Conservation (phyloP, 2,797 vertebrate species). For the Bradypodion ventrale region DNA sequence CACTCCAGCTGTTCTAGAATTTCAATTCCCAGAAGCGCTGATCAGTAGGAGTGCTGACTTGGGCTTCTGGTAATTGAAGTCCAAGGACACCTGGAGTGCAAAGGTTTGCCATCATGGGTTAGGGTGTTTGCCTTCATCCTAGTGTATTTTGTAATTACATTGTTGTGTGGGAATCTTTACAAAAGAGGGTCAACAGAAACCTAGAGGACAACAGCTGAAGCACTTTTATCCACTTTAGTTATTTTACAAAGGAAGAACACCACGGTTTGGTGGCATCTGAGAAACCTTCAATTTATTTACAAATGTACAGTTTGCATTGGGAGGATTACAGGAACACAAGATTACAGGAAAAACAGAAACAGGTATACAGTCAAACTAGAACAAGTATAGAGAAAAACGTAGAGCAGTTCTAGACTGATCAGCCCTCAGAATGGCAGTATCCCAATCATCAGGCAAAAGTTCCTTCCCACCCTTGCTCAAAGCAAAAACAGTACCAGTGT, state of each 20-base stretch:
- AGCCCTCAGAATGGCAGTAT: neutral
- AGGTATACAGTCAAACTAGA: no score
- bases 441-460: neutral
- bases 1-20: no score
- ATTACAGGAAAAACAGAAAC: no score
- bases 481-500: neutral
- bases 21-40: no score
- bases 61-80: no score
- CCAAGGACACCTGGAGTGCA: no score
- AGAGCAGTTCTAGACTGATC: neutral
- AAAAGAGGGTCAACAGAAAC: no score
- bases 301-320: slow-evolving; percentile 5
- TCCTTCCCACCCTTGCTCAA: neutral
- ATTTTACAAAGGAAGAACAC: neutral
- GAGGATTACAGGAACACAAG: neutral
- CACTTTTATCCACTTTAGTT: neutral
- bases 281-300: slow-evolving; percentile 27
- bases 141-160: no score
- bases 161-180: neutral
- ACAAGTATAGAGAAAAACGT: neutral
- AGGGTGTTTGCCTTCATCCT: no score
- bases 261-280: neutral
- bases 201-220: no score
- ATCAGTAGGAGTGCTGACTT: no score
- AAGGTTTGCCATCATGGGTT: no score